phyloP scores from a whole-genome alignment of 2,113 vertebrate species.

The Burhinus bistriatus region DNA sequence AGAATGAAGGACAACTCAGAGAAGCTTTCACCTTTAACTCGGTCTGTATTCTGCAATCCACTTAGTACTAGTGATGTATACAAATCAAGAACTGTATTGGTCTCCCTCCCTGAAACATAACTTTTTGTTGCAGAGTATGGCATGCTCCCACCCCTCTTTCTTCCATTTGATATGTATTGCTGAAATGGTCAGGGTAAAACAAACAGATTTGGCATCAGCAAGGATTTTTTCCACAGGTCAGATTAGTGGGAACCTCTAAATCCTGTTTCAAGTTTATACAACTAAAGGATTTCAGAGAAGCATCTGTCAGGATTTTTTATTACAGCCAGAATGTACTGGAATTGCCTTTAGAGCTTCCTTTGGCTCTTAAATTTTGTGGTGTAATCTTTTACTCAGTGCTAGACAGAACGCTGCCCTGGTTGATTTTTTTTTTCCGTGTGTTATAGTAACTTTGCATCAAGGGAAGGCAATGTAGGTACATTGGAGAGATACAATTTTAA shows the following conservation, averaged over 20 bases:
- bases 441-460: neutral
- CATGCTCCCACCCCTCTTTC: neutral
- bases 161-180: rapidly evolving
- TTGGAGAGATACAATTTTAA: neutral
- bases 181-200: neutral
- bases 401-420: neutral
- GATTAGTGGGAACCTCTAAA: neutral
- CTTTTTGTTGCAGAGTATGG: neutral
- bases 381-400: neutral
- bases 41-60: neutral
- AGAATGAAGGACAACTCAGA: neutral
- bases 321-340: neutral
- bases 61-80: neutral
- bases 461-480: rapidly evolving
- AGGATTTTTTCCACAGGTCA: neutral
- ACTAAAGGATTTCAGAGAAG: neutral
- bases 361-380: neutral
- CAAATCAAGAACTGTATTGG: neutral
- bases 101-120: neutral
- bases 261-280: neutral
- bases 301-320: neutral
- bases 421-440: neutral
- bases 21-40: neutral
- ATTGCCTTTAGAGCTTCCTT: neutral
- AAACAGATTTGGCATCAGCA: neutral